Evolutionary conservation across 2,113 vertebrate species (phyloP), one percentile per base, ranked within the genome.

Genomic region (Centropus bengalensis): DNA sequence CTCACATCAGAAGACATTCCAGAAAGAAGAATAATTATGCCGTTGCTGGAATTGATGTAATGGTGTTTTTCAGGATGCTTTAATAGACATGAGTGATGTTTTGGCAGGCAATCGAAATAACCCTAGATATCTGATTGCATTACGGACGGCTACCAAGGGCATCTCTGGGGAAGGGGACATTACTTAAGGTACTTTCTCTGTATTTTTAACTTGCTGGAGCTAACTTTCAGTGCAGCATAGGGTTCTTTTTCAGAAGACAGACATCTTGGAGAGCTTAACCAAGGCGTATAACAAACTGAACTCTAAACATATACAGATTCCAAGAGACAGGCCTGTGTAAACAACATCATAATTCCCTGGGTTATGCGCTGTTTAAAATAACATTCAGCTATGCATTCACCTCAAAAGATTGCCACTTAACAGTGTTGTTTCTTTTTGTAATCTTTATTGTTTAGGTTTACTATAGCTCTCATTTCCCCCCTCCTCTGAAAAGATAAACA

Each of bases 1-100:
- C 95, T 98, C 97, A 98, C 88, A 79, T 95, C 88, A 97, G 97
- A 98, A 97, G 96, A 97, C 97, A 98, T 98, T 98, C 97, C 97
- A 98, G 97, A 98, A 98, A 97, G 95, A 97, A 96, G 96, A 98
- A 97, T 96, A 98, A 97, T 98, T 96, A 96, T 88, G 92, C 94
- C 96, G 68, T 97, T 96, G 96, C 95, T 97, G 96, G 97, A 97
- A 97, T 97, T 97, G 98, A 98, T 98, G 97, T 97, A 97, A 97
- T 97, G 94, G 91, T 97, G 90, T 98, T 98, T 98, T 98, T 97
- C 94, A 96, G 96, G 97, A 97, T 97, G 95, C 96, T 97, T 97
- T 97, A 97, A 94, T 96, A 98, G 97, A 96, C 82, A 70, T 96
- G 97, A 97, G 96, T 93, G 94, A 96, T 97, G 92, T 97, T 98